These are phyloP conservation scores for Desoria tigrina DNA, from an alignment of 2,888 invertebrate genomes.

Conservation along the genomic window DNA sequence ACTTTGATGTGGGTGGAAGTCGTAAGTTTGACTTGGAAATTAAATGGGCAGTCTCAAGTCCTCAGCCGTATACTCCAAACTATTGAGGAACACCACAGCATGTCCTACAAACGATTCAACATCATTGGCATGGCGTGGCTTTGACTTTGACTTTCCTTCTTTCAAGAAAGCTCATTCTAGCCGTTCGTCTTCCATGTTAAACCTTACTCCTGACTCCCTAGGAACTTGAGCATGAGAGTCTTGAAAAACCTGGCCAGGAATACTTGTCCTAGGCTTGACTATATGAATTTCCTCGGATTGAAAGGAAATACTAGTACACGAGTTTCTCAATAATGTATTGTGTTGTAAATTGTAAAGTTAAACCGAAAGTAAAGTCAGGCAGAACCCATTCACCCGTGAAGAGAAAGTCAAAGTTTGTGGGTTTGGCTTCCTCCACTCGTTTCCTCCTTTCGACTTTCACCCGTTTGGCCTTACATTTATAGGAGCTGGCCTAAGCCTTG, in stretches of 20 bases:
- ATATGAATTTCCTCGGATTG: neutral
- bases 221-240: too few species aligned
- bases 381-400: slow-evolving; percentile 14
- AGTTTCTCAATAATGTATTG: slow-evolving; percentile 19
- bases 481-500: too few species aligned
- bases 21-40: slow-evolving; percentile 10
- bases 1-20: slow-evolving; percentile 5
- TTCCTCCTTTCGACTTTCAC: slow-evolving; percentile 5
- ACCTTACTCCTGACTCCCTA: slow-evolving; percentile 2
- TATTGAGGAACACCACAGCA: neutral
- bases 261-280: too few species aligned
- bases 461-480: neutral
- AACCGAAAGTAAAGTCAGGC: neutral
- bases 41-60: slow-evolving; percentile 8
- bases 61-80: neutral
- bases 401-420: slow-evolving; percentile 19
- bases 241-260: too few species aligned
- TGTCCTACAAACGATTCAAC: neutral
- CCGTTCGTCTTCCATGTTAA: neutral
- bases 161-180: neutral
- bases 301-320: neutral
- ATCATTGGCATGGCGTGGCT: neutral
- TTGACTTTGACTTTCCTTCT: neutral
- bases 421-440: slow-evolving; percentile 11
- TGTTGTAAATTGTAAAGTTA: slow-evolving; percentile 18